phyloP scores from a whole-genome alignment of 2,797 vertebrate species.

The Manis pentadactyla region DNA sequence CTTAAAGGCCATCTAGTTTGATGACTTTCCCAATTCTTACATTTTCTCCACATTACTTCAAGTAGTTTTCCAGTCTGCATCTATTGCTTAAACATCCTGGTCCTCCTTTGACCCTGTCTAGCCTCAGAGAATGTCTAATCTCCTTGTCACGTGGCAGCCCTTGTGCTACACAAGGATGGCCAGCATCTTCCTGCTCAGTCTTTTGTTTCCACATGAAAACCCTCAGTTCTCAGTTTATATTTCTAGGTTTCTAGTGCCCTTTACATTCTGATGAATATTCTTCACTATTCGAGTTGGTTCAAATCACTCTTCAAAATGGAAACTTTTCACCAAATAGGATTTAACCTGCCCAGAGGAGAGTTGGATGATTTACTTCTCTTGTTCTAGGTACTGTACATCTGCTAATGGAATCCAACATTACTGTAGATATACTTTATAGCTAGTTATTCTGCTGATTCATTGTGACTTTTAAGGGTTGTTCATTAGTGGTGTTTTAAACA shows the following conservation, averaged over 20 bases:
- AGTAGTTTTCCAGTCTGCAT: not conserved
- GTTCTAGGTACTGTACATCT: not conserved
- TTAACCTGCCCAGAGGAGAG: not conserved
- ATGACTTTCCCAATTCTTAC: not conserved
- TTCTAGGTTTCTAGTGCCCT: not conserved
- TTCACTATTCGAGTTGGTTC: slow-evolving; percentile 1
- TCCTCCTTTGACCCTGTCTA: not conserved
- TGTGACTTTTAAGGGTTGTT: not conserved
- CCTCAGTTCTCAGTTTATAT: not conserved
- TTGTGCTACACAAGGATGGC: not conserved
- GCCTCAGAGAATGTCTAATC: not conserved
- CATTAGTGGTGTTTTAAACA: not conserved
- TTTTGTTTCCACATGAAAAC: not conserved
- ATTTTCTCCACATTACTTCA: not conserved
- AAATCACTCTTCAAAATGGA: not conserved
- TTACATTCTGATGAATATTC: not conserved
- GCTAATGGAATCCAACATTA: not conserved
- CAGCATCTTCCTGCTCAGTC: not conserved
- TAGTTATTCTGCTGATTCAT: not conserved
- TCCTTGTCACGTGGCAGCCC: not conserved
- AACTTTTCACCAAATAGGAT: not conserved
- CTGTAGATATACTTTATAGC: not conserved
- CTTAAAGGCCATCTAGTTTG: not conserved
- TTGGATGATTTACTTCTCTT: not conserved
- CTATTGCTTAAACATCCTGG: not conserved